These are phyloP conservation scores for Tubulanus polymorphus DNA, from an alignment of 2,888 invertebrate species.

Conservation along the genomic window DNA sequence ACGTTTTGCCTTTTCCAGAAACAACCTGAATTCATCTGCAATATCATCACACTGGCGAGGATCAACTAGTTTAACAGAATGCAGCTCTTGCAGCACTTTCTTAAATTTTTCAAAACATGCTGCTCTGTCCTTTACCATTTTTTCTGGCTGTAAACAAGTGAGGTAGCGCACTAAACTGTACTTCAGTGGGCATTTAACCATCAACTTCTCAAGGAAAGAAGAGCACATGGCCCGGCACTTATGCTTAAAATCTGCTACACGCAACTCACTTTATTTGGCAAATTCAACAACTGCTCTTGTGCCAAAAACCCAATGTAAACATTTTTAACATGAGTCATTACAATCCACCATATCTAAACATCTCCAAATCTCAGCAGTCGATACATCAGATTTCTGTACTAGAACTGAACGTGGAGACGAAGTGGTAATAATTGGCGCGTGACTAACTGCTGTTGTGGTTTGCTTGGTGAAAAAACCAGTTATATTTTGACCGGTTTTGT, in stretches of 20 bases:
- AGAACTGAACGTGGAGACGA: neutral
- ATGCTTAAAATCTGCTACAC: too few relatives aligned
- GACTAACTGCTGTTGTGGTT: neutral
- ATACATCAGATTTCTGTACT: neutral
- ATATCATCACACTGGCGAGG: neutral
- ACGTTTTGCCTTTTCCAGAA: too few relatives aligned
- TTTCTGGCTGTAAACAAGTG: neutral
- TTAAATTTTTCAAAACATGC: neutral
- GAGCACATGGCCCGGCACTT: too few relatives aligned
- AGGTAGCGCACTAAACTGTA: neutral
- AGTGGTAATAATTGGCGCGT: neutral
- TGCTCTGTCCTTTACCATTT: neutral
- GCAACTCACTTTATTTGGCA: too few relatives aligned
- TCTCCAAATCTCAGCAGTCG: neutral
- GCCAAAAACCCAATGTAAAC: too few relatives aligned
- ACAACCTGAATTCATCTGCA: neutral
- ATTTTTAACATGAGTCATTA: too few relatives aligned
- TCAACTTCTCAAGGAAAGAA: neutral
- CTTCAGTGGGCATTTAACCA: neutral
- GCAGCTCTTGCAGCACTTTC: neutral
- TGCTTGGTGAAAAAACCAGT: neutral
- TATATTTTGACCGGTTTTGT: neutral
- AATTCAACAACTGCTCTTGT: too few relatives aligned
- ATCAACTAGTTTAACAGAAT: neutral
- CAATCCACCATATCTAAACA: neutral